Evolutionary conservation across 2,888 invertebrate species (phyloP).

Genomic region (Aquatica leii): DNA sequence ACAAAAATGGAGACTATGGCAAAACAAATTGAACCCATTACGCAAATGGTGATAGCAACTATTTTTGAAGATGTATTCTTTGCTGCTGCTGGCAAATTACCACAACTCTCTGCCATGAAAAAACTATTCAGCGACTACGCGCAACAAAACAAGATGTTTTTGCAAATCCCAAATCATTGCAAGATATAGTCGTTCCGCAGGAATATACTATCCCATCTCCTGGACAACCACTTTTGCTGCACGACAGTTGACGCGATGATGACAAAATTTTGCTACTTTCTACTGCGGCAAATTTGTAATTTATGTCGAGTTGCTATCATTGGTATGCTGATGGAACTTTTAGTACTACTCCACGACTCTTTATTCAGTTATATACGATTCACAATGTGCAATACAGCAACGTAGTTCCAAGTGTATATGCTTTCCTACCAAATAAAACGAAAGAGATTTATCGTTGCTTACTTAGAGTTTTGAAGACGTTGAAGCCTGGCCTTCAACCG

Average conservation of each 20-base stretch:
- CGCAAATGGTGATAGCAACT: too few relatives aligned
- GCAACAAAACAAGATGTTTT: neutral
- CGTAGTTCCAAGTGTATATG: constrained; percentile 11
- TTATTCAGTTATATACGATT: constrained; percentile 15
- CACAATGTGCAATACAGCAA: constrained; percentile 7
- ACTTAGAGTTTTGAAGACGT: neutral
- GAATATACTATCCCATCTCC: constrained; percentile 8
- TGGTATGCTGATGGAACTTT: too few relatives aligned
- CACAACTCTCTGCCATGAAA: neutral
- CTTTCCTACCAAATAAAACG: constrained; percentile 9
- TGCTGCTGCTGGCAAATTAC: too few relatives aligned
- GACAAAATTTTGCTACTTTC: constrained; percentile 14
- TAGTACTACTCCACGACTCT: neutral
- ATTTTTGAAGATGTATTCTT: neutral
- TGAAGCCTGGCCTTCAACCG: constrained; percentile 1
- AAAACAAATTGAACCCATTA: too few relatives aligned
- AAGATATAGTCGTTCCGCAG: neutral
- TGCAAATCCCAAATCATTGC: constrained; percentile 4
- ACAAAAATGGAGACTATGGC: neutral
- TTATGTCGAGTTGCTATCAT: constrained; percentile 1
- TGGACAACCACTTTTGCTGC: constrained; percentile 7
- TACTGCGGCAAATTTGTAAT: constrained; percentile 6
- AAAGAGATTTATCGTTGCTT: neutral
- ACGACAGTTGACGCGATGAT: neutral
- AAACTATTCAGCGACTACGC: neutral